Percentiles rank a stretch among this genome's conserved stretches.
These are phyloP conservation scores for Stichodactyla mertensii DNA, from an alignment of 64 coral and sea anemone species.

Conservation along the genomic window DNA sequence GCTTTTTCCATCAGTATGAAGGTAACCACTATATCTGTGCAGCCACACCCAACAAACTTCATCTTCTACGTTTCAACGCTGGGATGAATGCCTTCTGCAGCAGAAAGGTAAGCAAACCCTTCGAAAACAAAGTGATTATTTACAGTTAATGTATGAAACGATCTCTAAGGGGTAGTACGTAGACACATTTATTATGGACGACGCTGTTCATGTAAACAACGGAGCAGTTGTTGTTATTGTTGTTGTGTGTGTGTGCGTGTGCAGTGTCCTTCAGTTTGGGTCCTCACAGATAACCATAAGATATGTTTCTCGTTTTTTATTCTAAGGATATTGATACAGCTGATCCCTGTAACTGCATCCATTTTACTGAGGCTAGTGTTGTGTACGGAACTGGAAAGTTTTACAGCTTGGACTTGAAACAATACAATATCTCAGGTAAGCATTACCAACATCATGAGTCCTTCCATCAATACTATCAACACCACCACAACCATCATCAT, in stretches of 20 bases:
- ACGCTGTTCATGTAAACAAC: too few relatives aligned
- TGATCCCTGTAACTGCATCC: conserved; percentile 95
- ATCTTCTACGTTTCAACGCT: conserved; percentile 77
- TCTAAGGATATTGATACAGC: conserved; percentile 87
- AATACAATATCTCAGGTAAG: conserved; percentile 68
- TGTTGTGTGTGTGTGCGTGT: too few relatives aligned
- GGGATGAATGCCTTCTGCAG: conserved; percentile 82
- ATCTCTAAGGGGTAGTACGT: too few relatives aligned
- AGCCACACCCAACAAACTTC: conserved; percentile 79
- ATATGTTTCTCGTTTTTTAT: conserved; percentile 4
- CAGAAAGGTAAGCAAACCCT: conserved; percentile 64
- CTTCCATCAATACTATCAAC: neutral
- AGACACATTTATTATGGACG: too few relatives aligned
- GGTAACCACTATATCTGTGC: conserved; percentile 67
- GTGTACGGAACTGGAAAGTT: conserved; percentile 92
- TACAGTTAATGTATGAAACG: too few relatives aligned
- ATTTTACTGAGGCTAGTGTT: conserved; percentile 65
- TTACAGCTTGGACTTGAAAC: conserved; percentile 77
- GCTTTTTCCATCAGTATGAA: conserved; percentile 42
- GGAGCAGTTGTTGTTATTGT: too few relatives aligned
- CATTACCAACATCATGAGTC: neutral
- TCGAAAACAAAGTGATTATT: neutral
- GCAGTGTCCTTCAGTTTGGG: too few relatives aligned
- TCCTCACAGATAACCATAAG: too few relatives aligned
- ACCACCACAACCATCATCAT: neutral